These are phyloP conservation scores for Jordanella pulchra DNA, from an alignment of 2,797 vertebrate genomes.

Conservation along the genomic window DNA sequence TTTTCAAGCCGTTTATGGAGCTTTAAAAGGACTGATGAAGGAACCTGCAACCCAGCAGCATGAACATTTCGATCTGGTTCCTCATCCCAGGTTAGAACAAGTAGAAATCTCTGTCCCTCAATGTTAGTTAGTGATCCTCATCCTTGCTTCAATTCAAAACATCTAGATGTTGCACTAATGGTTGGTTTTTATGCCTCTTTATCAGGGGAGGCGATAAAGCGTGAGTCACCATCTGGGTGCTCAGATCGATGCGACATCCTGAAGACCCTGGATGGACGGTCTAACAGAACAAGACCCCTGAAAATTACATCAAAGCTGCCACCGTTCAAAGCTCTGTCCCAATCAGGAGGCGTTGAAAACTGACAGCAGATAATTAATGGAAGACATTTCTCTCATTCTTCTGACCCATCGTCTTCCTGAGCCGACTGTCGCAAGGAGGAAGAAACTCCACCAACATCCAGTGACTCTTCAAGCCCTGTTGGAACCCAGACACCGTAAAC, in stretches of 20 bases:
- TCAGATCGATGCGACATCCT: constrained; percentile 4
- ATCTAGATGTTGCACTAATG: background rate
- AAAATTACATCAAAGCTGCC: constrained; percentile 58
- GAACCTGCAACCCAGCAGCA: background rate
- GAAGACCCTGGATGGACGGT: background rate
- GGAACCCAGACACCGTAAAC: no score
- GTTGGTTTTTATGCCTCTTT: background rate
- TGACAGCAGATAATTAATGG: constrained; percentile 38
- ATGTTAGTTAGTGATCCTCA: constrained; percentile 29
- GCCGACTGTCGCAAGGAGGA: constrained; percentile 20
- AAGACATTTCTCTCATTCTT: constrained; percentile 55
- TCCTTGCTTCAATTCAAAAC: constrained; percentile 4
- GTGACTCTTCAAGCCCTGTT: background rate
- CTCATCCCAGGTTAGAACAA: background rate
- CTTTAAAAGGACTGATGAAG: background rate
- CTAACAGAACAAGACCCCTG: constrained; percentile 7
- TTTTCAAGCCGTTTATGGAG: background rate
- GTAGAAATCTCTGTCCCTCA: constrained; percentile 20
- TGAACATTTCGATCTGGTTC: background rate
- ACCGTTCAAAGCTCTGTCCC: constrained; percentile 64
- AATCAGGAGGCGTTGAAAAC: background rate
- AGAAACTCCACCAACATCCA: background rate
- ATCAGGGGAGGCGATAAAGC: background rate
- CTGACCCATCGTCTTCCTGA: constrained; percentile 12
- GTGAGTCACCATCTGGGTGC: background rate